Evolutionary conservation across 1,140 invertebrate genomes (phyloP), one percentile per base, ranked within the genome.

Genomic region (Eueides isabella): DNA sequence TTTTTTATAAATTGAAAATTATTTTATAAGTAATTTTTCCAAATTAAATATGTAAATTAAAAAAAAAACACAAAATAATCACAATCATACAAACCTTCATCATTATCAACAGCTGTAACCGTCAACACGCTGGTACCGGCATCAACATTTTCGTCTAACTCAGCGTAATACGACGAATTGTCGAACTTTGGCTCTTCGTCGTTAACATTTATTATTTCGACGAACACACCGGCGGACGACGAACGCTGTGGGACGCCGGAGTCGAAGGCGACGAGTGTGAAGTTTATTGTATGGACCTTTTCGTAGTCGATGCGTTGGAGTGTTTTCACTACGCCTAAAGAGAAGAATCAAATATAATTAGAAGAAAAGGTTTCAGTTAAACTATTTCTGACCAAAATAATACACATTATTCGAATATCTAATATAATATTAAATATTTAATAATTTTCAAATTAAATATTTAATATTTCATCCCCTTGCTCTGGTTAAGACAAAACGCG

Each of bases 281-380:
- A 98, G 81, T 96, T 96, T 3, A 98, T 93, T 67, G 94, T 92
- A 80, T 97, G 96, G 0, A 96, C 94, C 78, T 94, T 92, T 88
- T 99, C 98, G 85, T 97, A 99, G 89, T 99, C 98, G 38, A 98
- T 96, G 1, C 96, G 94, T 79, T 96, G 94, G 33, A 95, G 96
- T 0, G 97, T 96, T 76, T 95, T 96, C 2, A 98, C 96, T n/a
- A 97, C 95, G 14, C 97, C 97, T 95, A 75, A 55, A 6, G n/a
- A 5, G 0, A 44, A 44, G 16, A 44, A 44, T 31, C 31, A 31
- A 19, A 19, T 9, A 44, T 19, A n/a, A n/a, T n/a, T n/a, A n/a
- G n/a, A n/a, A n/a, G n/a, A n/a, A n/a, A n/a, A n/a, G n/a, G n/a
- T n/a, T n/a, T n/a, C n/a, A n/a, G n/a, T n/a, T n/a, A n/a, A n/a